Base-by-base conservation (phyloP, 2,888 invertebrate genomes). In the Lepetodrilus schrolli region DNA sequence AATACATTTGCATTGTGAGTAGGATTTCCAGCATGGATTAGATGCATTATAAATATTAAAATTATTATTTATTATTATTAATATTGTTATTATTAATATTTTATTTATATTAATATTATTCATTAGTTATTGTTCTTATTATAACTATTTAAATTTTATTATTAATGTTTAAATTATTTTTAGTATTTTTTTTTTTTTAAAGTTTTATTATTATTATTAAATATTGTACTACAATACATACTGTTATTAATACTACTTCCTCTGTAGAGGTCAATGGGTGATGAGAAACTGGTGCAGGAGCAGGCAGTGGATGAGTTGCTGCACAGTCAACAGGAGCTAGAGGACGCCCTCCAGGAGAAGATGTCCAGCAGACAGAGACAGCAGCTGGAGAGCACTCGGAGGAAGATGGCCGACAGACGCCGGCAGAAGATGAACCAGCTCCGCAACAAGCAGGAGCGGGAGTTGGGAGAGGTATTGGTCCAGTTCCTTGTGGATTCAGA, bases 361-460 rank as follows among this genome's bases (percentile, higher is more conserved):
- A 82, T 85, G 74, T 78, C 82, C n/a, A 76, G 79, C 5, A 76
- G 80, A 26, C 77, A 82, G 26, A 78, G 83, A 51, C 80, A 80
- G 37, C 88, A 88, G 75, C 47, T 85, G 68, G 79, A 80, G 50
- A 81, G 80, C 10, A 79, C 88, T n/a, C 79, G 77, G 26, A 82
- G 82, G 30, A 84, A 83, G 38, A 80, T 87, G 82, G 83, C 81
- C 0, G 81, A 83, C 38, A 72, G 85, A 70, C 79, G 86, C 21
- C 80, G 77, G 72, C 81, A 78, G 72, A 76, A 76, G 37, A 70
- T 86, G 47, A 80, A 79, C 36, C 81, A 84, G 20, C 82, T 88
- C 10, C 76, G 80, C 13, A 83, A 87, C 43, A 77, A 83, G 49
- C 88, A 88, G 66, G 88, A 89, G 58, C 78, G 80, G 30, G 87